Evolutionary conservation across 2,797 vertebrate genomes (phyloP), one percentile per base, ranked within the genome.

Genomic region (Falco peregrinus): DNA sequence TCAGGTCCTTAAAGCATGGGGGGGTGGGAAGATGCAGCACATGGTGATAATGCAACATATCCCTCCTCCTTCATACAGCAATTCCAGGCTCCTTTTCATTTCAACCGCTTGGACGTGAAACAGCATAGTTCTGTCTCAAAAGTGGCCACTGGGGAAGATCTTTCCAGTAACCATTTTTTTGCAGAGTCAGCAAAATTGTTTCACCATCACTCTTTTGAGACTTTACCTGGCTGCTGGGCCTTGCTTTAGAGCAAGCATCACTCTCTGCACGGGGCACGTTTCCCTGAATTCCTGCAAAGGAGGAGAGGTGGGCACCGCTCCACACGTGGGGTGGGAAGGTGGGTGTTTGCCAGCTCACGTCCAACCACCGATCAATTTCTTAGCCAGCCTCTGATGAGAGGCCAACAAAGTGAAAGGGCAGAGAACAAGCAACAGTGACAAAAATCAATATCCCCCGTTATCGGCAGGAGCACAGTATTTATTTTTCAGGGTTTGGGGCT

Each of bases 391-490:
- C 90, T 87, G 73, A 78, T 69, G 90, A 68, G 68, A 51, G 63
- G 90, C 94, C 92, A 95, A 86, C 64, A 16, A 92, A 96, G 90
- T 59, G 61, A 95, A 95, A 93, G 90, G 89, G 76, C 61, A 90
- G 60, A 88, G 94, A 94, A 67, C 69, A 95, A 75, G 56, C 71
- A 41, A 1, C 47, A 56, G 81, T 63, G 76, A 75, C 65, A 85
- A 33, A 91, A 93, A 93, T 96, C 96, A 26, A 78, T 93, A 79
- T 4, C 51, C 69, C 18, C 47, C 11, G 9, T 85, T 71, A 75
- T 51, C 14, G 0, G 10, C 54, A 77, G 69, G 71, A 88, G 51
- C 0, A 1, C 2, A 15, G 22, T 47, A 26, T 87, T 91, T 80
- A 3, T 82, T 83, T 85, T 43, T 21, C 65, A 68, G 53, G 71